Evolutionary conservation across 2,888 invertebrate genomes (phyloP).

Genomic region (Lumbricus terrestris): DNA sequence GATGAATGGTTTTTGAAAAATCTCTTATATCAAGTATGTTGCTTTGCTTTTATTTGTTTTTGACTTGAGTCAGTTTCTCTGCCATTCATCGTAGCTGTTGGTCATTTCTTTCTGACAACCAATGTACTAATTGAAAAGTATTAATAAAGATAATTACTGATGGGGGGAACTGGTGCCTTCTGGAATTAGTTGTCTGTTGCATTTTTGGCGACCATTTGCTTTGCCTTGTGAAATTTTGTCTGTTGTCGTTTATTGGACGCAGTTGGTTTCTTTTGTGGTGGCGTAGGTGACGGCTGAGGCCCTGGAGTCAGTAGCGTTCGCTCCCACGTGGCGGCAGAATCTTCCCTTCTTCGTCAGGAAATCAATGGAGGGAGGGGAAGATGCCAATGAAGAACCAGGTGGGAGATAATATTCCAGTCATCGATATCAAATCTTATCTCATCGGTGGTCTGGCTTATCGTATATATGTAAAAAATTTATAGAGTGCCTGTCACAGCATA

Average conservation of each 20-base stretch:
- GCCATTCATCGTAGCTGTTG: neutral
- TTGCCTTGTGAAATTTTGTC: neutral
- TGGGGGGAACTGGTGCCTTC: neutral
- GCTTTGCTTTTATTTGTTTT: neutral
- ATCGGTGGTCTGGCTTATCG: no score
- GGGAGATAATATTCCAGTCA: neutral
- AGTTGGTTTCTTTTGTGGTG: neutral
- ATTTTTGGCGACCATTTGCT: neutral
- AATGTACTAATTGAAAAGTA: no score
- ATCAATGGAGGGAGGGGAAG: neutral
- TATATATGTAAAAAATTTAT: no score
- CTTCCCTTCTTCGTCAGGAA: neutral
- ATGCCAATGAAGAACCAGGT: neutral
- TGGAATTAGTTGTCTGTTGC: neutral
- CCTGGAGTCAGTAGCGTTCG: neutral
- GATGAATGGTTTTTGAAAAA: no score
- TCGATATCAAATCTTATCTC: neutral
- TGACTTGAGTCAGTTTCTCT: neutral
- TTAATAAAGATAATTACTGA: no score
- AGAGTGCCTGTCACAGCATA: no score
- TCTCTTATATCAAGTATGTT: neutral
- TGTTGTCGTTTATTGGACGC: neutral
- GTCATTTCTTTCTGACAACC: no score
- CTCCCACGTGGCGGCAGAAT: neutral
- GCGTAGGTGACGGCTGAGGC: neutral